phyloP scores from a whole-genome alignment of 2,888 invertebrate genomes.

The Tenthredo scrophulariae region DNA sequence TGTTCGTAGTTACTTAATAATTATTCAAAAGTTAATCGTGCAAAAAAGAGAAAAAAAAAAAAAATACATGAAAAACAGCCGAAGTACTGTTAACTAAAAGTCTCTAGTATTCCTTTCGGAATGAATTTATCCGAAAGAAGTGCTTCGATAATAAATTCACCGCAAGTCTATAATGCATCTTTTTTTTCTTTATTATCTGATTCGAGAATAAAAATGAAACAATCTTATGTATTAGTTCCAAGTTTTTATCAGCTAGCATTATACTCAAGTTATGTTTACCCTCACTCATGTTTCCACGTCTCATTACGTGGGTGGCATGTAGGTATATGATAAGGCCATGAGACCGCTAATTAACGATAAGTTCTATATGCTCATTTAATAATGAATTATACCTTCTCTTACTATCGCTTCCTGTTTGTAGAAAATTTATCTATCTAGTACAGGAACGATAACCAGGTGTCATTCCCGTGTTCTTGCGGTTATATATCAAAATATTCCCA shows the following conservation, averaged over 20 bases:
- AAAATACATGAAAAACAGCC: not conserved
- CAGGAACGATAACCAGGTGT: not conserved
- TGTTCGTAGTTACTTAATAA: constrained; percentile 21
- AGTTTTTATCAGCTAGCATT: not conserved
- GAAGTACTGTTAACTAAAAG: not conserved
- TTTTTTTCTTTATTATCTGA: too few species aligned
- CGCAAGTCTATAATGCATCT: not conserved
- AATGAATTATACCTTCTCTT: constrained; percentile 12
- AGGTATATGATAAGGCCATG: not conserved
- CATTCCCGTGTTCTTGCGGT: not conserved
- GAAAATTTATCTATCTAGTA: constrained; percentile 2
- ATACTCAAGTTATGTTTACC: not conserved
- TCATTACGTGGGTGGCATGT: not conserved
- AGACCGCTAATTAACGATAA: constrained; percentile 5
- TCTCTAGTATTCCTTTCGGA: not conserved
- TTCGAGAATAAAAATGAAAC: not conserved
- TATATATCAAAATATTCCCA: not conserved
- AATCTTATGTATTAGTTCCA: not conserved
- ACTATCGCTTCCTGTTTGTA: not conserved
- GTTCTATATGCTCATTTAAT: not conserved
- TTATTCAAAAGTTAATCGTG: constrained; percentile 24
- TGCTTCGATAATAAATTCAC: not conserved
- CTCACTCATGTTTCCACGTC: not conserved
- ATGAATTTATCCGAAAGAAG: not conserved
- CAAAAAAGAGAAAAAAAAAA: not conserved